A percentile compares a stretch with the other conserved stretches of the same genome.
phyloP scores from a whole-genome alignment of 2,888 invertebrate species.

The Tiliacea citrago region DNA sequence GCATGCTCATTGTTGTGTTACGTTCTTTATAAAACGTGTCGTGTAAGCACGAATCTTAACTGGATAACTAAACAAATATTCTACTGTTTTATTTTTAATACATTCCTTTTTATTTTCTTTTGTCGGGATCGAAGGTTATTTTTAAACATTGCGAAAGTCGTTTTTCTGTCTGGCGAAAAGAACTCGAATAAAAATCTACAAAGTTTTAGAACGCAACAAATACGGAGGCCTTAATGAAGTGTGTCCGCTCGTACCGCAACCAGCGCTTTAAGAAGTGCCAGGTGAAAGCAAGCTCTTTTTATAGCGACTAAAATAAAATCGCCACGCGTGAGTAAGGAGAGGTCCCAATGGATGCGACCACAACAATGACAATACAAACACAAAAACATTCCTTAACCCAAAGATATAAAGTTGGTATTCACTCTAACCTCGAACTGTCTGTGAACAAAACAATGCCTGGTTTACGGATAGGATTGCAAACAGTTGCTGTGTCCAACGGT shows the following conservation, averaged over 20 bases:
- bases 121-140: conserved; percentile 44
- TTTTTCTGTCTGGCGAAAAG: conserved; percentile 61
- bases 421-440: conserved; percentile 61
- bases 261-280: conserved; percentile 77
- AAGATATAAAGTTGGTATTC: conserved; percentile 71
- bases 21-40: conserved; percentile 80
- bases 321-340: conserved; percentile 79
- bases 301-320: conserved; percentile 82
- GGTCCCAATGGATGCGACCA: conserved; percentile 78
- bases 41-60: conserved; percentile 81
- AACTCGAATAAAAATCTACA: conserved; percentile 63
- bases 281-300: conserved; percentile 82
- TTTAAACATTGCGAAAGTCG: conserved; percentile 47
- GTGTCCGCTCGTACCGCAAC: conserved; percentile 73
- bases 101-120: conserved; percentile 50
- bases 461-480: conserved; percentile 84
- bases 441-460: conserved; percentile 79
- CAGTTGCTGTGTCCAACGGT: conserved; percentile 87
- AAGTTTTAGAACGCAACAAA: conserved; percentile 71
- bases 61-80: conserved; percentile 68
- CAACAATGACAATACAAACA: conserved; percentile 64
- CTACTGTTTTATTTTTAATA: conserved; percentile 57
- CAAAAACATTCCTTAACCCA: conserved; percentile 70
- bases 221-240: conserved; percentile 78
- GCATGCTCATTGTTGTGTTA: conserved; percentile 79